Conservation (phyloP, 1,140 invertebrate genomes). For the Gonioctena quinquepunctata region DNA sequence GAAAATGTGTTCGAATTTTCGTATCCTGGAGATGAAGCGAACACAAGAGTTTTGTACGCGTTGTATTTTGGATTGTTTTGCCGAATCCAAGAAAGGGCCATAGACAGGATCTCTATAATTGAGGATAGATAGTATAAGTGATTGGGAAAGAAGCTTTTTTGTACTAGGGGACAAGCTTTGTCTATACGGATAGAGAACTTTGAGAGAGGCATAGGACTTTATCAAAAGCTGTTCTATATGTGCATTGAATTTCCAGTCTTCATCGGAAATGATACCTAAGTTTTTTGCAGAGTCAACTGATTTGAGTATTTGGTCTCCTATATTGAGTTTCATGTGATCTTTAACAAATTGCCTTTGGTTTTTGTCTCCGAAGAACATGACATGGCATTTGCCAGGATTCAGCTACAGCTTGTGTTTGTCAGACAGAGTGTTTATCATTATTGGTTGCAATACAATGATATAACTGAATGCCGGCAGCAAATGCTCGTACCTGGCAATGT, state of each 20-base stretch:
- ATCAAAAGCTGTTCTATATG: neutral
- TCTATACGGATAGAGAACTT: conserved; percentile 1
- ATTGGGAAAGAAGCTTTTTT: neutral
- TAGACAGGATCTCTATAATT: too few relatives aligned
- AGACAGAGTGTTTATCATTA: too few relatives aligned
- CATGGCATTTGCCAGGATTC: neutral
- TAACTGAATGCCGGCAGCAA: too few relatives aligned
- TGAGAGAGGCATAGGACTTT: neutral
- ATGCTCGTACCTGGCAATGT: too few relatives aligned
- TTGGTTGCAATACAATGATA: too few relatives aligned
- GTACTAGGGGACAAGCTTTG: neutral
- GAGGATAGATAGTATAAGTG: too few relatives aligned
- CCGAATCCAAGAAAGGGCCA: too few relatives aligned
- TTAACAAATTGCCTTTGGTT: neutral
- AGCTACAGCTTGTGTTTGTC: neutral
- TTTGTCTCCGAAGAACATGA: conserved; percentile 1
- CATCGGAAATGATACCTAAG: too few relatives aligned
- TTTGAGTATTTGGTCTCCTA: neutral
- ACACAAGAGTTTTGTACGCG: too few relatives aligned
- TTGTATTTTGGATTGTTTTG: too few relatives aligned
- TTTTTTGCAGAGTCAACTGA: neutral
- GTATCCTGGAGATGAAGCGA: too few relatives aligned
- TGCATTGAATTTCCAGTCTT: neutral
- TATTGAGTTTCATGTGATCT: neutral
- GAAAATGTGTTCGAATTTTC: too few relatives aligned